Base-by-base conservation (phyloP, 1,140 invertebrate genomes). In the Drosophila parvula region DNA sequence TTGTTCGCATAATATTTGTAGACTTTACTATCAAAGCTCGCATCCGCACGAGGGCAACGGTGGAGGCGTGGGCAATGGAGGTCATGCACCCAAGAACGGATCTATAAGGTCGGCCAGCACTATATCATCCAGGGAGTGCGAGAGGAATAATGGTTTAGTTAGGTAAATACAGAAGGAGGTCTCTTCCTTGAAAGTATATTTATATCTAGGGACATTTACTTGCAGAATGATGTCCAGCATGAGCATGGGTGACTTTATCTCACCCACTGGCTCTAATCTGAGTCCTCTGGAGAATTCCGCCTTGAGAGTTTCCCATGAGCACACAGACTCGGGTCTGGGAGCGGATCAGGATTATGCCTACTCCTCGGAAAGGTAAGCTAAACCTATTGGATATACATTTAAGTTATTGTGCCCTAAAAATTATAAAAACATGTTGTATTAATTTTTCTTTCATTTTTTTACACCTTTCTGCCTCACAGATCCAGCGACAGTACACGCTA, bases 341-440 rank as follows among this genome's bases (percentile, higher is more conserved):
- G 94, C 94, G n/a, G 95, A 95, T 91, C 94, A 95, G 88, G 94
- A 95, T 69, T 95, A 94, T 84, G 94, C 94, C 6, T 94, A 94
- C 89, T 94, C 93, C 48, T 94, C 93, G 18, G 94, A 94, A 86
- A 93, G 94, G 94, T 94, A 74, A 65, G 43, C 22, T 36, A 0
- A 11, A 0, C 28, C 8, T 43, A 0, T 57, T 50, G 11, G 1
- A 22, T 0, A 61, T 11, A 43, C 8, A 16, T 12, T 11, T 9
- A 8, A 28, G n/a, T n/a, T n/a, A n/a, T n/a, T n/a, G n/a, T n/a
- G n/a, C 0, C 6, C 14, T 22, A 27, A 10, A 4, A n/a, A 38
- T 0, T 38, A 3, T 14, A 3, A 0, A 12, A 10, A 22, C 5
- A 11, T 11, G 27, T 40, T 41, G 4, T 5, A 40, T 38, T 30